A percentile compares a stretch with the other conserved stretches of the same genome.
These are phyloP conservation scores for Oreohelix idahoensis DNA, from an alignment of 1,140 invertebrate genomes.

Conservation along the genomic window DNA sequence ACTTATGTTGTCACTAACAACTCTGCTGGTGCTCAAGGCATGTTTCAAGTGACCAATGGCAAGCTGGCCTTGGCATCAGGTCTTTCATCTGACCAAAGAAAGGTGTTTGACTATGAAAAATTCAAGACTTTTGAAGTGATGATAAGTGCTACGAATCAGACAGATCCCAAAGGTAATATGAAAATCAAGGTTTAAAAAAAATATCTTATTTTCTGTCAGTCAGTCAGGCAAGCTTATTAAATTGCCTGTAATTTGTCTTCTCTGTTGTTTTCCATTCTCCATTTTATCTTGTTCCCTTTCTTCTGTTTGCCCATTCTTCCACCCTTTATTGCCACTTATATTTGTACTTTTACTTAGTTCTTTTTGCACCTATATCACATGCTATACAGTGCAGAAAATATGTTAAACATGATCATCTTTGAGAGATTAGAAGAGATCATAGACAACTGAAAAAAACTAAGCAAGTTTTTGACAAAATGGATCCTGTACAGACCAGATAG, in stretches of 20 bases:
- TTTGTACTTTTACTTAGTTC: no score
- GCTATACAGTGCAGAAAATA: no score
- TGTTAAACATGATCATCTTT: no score
- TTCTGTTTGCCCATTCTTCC: no score
- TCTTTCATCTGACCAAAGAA: background rate
- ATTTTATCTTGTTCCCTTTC: background rate
- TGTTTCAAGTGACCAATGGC: conserved; percentile 7
- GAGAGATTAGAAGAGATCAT: no score
- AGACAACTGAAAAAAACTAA: no score
- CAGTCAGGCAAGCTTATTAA: background rate
- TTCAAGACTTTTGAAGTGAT: conserved; percentile 2
- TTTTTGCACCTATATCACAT: no score
- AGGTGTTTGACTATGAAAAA: conserved; percentile 32
- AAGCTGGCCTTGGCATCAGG: background rate
- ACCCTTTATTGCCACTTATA: no score
- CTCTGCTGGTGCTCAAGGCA: background rate
- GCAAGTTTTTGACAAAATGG: no score
- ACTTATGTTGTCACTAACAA: conserved; percentile 3
- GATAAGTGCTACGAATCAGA: conserved; percentile 9
- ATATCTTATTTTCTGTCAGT: background rate
- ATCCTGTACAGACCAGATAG: no score
- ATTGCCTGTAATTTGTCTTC: background rate
- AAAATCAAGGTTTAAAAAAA: background rate
- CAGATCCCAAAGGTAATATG: conserved; percentile 4
- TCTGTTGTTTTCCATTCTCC: background rate